Evolutionary conservation across 2,797 vertebrate genomes (phyloP).

Genomic region (Rhyacichthys aspro): DNA sequence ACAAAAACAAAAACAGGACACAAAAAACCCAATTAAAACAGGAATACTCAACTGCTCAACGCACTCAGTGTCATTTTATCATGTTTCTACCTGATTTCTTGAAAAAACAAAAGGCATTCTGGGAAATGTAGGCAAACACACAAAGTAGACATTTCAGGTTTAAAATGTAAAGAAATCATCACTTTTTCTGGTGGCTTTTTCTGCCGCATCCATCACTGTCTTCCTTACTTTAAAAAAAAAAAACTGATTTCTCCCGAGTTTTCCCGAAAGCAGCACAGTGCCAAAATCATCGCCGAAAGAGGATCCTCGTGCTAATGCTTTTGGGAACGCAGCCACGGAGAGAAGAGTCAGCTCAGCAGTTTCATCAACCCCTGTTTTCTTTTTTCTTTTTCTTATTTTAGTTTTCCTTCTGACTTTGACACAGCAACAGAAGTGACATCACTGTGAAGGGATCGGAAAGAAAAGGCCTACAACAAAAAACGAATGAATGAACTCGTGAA

Average conservation of each 20-base stretch:
- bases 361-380: conserved; percentile 20
- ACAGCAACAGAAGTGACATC: conserved; percentile 45
- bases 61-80: not conserved
- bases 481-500: conserved; percentile 63
- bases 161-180: not conserved
- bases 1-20: not conserved
- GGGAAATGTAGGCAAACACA: conserved; percentile 43
- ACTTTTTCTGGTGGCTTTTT: not conserved
- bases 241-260: not conserved
- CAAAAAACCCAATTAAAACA: not conserved
- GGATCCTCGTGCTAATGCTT: conserved; percentile 49
- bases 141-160: conserved; percentile 6
- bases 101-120: conserved; percentile 20
- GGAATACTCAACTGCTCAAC: not conserved
- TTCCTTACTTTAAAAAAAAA: conserved; percentile 15
- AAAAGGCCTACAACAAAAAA: conserved; percentile 30
- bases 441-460: conserved; percentile 53
- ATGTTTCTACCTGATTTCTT: conserved; percentile 42
- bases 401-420: conserved; percentile 27
- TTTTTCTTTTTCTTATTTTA: conserved; percentile 42
- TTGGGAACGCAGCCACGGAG: conserved; percentile 60
- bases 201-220: conserved; percentile 40
- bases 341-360: conserved; percentile 28
- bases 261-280: not conserved
- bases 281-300: conserved; percentile 32